Base-by-base conservation (phyloP, 2,888 invertebrate genomes). In the Pheosia gnoma region DNA sequence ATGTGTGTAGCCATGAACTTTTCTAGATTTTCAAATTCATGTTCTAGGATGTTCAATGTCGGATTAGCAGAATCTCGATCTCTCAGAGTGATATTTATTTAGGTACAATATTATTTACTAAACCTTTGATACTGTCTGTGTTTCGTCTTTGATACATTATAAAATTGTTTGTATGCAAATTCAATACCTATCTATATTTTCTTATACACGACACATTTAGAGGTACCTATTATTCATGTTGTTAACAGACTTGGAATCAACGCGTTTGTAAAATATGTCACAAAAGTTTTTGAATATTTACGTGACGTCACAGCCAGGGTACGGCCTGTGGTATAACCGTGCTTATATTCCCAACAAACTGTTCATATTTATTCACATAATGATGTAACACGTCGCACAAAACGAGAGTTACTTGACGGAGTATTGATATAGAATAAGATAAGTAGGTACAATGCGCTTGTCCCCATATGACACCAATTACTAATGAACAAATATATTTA, bases 401-500 rank as follows among this genome's bases (percentile, higher is more conserved):
- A 79, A 71, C 63, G 59, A 74, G 67, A 73, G 71, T 69, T 63
- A 70, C 67, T 74, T 71, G 62, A 67, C 60, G 68, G 68, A 71
- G 67, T 69, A 70, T 70, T 65, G 64, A 64, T 66, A 41, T 66
- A 63, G 59, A 57, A 63, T 81, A 82, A 74, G 75, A 63, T 84
- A 82, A 82, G 81, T 84, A 82, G 82, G 81, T 69, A 66, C 62
- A 65, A 62, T 63, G 77, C 79, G 82, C 83, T 85, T 84, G 79
- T 81, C 82, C 83, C 84, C 78, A 77, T 71, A 82, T 84, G 80
- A 90, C 88, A 90, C 88, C 90, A 89, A 89, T 84, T 83, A 84
- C 72, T 73, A 78, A 80, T 71, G 77, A 79, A 68, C 58, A 61
- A 72, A 71, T 67, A 78, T 82, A 83, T 79, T 76, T 78, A 84